Base-by-base conservation (phyloP, 2,113 vertebrate species). In the Thomomys bottae region DNA sequence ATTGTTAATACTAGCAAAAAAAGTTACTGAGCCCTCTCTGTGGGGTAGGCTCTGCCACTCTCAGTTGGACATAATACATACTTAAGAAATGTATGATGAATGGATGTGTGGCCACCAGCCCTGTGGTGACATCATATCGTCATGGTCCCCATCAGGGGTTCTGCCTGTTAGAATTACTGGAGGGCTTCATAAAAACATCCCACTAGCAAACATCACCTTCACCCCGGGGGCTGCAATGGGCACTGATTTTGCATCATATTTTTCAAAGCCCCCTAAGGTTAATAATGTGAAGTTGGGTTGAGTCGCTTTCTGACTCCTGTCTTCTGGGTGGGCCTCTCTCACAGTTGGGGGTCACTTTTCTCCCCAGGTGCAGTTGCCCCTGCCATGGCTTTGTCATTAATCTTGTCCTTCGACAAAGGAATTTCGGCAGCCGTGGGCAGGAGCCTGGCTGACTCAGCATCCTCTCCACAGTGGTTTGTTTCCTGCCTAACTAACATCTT, bases 361-460 rank as follows among this genome's bases (percentile, higher is more conserved):
- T 38, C 38, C 49, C 40, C 32, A 59, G 21, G n/a, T 66, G 36
- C 34, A 38, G 57, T 2, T 2, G 63, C 42, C 36, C 70, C n/a
- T 77, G 45, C 64, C 17, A 7, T 40, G 59, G 54, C 66, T 87
- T 45, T 70, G 6, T 45, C 54, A 64, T 94, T 72, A 87, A 70
- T 89, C 81, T 96, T 72, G 3, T 68, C 79, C 68, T 89, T 94
- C 42, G 91, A 90, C 79, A 67, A 86, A 91, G 63, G 59, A 93
- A 89, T 66, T 20, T 63, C 42, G 80, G 76, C 88, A 64, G 12
- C 5, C 18, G 36, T 77, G 7, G 30, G 14, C 15, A 36, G 26
- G 36, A 11, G 40, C 36, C 59, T 20, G 34, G 72, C 77, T 89
- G 93, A 80, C 21, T 79, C 71, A 66, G 61, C 70, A 68, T 49